Percentiles rank a stretch among this genome's conserved stretches.
These are phyloP conservation scores for Drosophila paracracens DNA, from an alignment of 2,888 invertebrate species.

Conservation along the genomic window DNA sequence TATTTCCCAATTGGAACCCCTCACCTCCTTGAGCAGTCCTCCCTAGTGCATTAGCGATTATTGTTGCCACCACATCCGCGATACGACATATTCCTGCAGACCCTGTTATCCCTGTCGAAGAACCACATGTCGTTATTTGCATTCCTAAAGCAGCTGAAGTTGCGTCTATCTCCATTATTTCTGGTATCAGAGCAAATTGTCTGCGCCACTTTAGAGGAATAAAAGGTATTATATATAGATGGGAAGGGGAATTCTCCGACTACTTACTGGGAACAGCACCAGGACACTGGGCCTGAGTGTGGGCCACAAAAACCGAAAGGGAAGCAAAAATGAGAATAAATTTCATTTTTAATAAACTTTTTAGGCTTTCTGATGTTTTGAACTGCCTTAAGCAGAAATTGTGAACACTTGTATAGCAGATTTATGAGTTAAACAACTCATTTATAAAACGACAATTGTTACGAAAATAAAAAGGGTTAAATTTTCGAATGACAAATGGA, in stretches of 20 bases:
- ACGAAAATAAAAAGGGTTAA: neutral
- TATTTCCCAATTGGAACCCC: neutral
- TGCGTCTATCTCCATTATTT: neutral
- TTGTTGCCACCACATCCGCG: neutral
- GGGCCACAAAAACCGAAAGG: neutral
- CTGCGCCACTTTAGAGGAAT: neutral
- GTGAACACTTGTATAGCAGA: neutral
- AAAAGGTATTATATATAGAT: neutral
- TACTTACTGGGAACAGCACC: neutral
- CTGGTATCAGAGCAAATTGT: neutral
- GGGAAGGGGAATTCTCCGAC: neutral
- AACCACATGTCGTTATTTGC: constrained; percentile 15
- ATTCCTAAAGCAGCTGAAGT: neutral
- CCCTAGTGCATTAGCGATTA: neutral
- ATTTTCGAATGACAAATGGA: neutral
- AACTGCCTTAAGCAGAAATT: no score
- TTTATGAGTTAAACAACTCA: neutral
- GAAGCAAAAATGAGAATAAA: neutral
- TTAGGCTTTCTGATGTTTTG: neutral
- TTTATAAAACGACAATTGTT: neutral
- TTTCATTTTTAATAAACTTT: neutral
- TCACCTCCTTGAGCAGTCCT: neutral
- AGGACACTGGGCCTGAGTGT: neutral
- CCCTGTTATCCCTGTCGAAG: neutral
- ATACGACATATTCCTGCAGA: neutral